A percentile compares a stretch with the other conserved stretches of the same genome.
Conservation (phyloP, 1,140 invertebrate genomes). For the Calycopis cecrops region DNA sequence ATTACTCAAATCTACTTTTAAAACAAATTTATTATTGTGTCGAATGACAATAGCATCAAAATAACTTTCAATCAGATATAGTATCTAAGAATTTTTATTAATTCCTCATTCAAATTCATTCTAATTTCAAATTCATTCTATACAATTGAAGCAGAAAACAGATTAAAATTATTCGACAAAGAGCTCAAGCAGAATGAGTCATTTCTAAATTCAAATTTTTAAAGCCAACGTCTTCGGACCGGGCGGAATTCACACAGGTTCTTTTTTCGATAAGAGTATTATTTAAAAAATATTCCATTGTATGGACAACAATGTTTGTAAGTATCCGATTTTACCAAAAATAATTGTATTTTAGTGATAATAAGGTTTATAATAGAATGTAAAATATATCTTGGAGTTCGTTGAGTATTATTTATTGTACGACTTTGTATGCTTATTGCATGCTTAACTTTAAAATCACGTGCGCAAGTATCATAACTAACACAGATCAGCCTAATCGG, state of each 20-base stretch:
- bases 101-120: not conserved
- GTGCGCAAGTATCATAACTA: too few species aligned
- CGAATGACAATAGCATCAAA: too few species aligned
- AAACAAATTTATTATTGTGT: too few species aligned
- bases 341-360: too few species aligned
- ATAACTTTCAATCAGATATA: too few species aligned
- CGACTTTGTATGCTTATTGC: too few species aligned
- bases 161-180: not conserved
- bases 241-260: constrained; percentile 15
- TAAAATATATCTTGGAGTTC: not conserved
- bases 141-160: not conserved
- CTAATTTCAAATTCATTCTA: not conserved
- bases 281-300: too few species aligned
- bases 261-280: not conserved
- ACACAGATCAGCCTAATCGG: too few species aligned
- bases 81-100: not conserved
- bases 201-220: constrained; percentile 12
- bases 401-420: not conserved
- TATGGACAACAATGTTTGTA: too few species aligned
- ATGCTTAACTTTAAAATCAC: too few species aligned
- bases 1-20: too few species aligned
- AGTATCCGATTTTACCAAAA: too few species aligned
- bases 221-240: constrained; percentile 11
- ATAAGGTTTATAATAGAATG: not conserved
- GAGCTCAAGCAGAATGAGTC: constrained; percentile 13